Percentiles rank a stretch among this genome's conserved stretches.
Conservation (phyloP, 2,888 invertebrate genomes). For the Clepsis dumicolana region DNA sequence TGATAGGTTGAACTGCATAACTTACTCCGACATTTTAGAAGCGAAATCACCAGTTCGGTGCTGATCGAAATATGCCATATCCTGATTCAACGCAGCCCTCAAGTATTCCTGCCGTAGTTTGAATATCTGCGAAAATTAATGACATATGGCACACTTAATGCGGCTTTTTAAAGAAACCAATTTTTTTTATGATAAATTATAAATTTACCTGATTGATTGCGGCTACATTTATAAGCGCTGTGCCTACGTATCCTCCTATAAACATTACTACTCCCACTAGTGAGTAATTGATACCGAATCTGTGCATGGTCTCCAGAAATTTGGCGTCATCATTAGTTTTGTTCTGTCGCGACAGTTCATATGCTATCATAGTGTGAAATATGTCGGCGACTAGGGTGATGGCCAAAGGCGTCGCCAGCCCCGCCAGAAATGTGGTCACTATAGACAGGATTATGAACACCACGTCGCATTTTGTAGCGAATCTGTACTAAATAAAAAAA, state of each 20-base stretch:
- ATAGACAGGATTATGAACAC: constrained; percentile 84
- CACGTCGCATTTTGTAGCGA: constrained; percentile 85
- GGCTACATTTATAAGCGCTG: constrained; percentile 88
- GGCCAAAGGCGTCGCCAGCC: constrained; percentile 58
- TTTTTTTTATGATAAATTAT: not conserved
- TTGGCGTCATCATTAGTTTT: constrained; percentile 57
- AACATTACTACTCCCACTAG: constrained; percentile 87
- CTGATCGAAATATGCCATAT: constrained; percentile 90
- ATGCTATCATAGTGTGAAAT: constrained; percentile 86
- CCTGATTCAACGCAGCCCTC: constrained; percentile 88
- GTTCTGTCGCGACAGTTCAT: constrained; percentile 58
- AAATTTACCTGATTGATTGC: constrained; percentile 87
- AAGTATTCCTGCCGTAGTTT: constrained; percentile 87
- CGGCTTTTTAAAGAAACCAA: not conserved
- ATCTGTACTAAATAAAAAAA: constrained; percentile 86
- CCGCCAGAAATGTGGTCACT: constrained; percentile 60
- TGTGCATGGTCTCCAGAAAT: constrained; percentile 79
- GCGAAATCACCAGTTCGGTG: constrained; percentile 90
- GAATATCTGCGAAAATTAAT: constrained; percentile 75
- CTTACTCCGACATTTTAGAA: constrained; percentile 91
- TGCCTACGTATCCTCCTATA: constrained; percentile 85
- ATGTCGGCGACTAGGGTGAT: constrained; percentile 69
- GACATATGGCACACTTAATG: not conserved
- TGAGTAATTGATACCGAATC: constrained; percentile 86
- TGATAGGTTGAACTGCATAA: constrained; percentile 33